phyloP scores from a whole-genome alignment of 2,797 vertebrate genomes.

The Syncerus caffer region DNA sequence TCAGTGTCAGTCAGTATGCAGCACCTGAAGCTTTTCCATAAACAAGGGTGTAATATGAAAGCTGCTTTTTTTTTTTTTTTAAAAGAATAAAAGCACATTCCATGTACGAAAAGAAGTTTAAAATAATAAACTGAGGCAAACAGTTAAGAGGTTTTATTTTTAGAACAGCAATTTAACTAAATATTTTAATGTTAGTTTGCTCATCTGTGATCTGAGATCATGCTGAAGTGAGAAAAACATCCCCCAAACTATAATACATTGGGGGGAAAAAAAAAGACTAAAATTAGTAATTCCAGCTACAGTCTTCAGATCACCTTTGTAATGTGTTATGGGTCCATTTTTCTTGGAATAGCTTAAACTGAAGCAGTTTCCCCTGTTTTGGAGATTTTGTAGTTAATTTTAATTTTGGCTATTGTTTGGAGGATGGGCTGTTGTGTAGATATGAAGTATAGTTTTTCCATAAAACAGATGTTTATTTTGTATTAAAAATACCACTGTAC shows the following conservation, averaged over 20 bases:
- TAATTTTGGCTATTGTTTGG: constrained; percentile 87
- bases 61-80: constrained; percentile 83
- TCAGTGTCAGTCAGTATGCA: constrained; percentile 58
- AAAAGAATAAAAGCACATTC: constrained; percentile 85
- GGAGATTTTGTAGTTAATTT: constrained; percentile 88
- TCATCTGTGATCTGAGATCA: constrained; percentile 85
- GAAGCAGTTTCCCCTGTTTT: constrained; percentile 84
- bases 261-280: constrained; percentile 45
- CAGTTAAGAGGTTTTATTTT: constrained; percentile 79
- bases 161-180: constrained; percentile 82
- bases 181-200: constrained; percentile 87
- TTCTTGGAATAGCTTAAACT: constrained; percentile 86
- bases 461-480: constrained; percentile 94
- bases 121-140: constrained; percentile 76
- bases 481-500: constrained; percentile 96
- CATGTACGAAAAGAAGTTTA: constrained; percentile 74
- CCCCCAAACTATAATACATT: constrained; percentile 69
- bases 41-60: constrained; percentile 64
- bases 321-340: constrained; percentile 86
- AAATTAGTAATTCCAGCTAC: constrained; percentile 77
- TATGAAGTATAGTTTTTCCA: constrained; percentile 91
- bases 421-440: constrained; percentile 90
- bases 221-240: constrained; percentile 76
- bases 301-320: constrained; percentile 81
- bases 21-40: constrained; percentile 59